Evolutionary conservation across 2,113 vertebrate genomes (phyloP).

Genomic region (Nerophis ophidion): DNA sequence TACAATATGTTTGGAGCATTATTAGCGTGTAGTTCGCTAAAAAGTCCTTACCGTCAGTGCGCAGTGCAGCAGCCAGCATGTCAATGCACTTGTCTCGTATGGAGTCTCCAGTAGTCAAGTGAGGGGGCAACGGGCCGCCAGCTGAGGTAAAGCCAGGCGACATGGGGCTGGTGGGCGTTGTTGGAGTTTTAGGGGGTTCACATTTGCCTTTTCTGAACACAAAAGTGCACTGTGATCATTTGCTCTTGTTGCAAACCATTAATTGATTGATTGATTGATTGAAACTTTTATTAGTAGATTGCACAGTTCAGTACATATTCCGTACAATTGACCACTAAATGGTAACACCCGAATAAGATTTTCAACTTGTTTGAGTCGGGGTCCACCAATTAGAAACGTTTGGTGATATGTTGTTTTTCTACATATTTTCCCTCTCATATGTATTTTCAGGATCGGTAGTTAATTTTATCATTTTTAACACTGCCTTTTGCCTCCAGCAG

Average conservation of each 20-base stretch:
- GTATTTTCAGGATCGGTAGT: too few relatives aligned
- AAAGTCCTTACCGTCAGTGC: constrained; percentile 78
- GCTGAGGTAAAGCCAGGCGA: constrained; percentile 74
- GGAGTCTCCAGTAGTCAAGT: constrained; percentile 81
- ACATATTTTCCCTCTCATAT: too few relatives aligned
- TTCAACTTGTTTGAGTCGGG: too few relatives aligned
- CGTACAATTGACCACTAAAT: too few relatives aligned
- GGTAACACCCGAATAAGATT: too few relatives aligned
- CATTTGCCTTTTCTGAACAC: constrained; percentile 67
- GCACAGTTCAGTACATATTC: too few relatives aligned
- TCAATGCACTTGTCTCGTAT: constrained; percentile 93
- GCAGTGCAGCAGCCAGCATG: constrained; percentile 85
- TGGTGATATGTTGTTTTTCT: background rate
- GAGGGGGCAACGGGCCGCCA: constrained; percentile 67
- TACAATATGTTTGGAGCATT: background rate
- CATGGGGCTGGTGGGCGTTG: constrained; percentile 75
- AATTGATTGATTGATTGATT: too few relatives aligned
- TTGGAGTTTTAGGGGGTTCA: constrained; percentile 75
- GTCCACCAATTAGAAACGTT: background rate
- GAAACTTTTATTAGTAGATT: too few relatives aligned
- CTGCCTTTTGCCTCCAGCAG: too few relatives aligned
- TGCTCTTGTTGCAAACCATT: background rate
- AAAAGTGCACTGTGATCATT: background rate
- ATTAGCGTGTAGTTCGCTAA: background rate
- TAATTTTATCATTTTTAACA: too few relatives aligned